phyloP scores from a whole-genome alignment of 2,113 vertebrate genomes.

The Cheilinus undulatus region DNA sequence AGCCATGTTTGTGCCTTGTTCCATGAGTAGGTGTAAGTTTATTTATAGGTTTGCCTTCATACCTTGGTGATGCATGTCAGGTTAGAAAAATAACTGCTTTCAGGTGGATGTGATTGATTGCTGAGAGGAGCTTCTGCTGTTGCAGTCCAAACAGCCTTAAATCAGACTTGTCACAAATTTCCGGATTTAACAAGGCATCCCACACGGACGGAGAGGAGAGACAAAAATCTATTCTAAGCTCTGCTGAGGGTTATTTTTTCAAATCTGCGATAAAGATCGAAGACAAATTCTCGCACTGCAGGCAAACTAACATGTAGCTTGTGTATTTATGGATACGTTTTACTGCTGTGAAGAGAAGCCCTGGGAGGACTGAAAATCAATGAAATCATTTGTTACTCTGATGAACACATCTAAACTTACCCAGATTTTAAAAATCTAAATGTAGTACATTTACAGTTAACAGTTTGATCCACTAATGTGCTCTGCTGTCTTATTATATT shows the following conservation, averaged over 20 bases:
- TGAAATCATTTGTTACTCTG: too few species aligned
- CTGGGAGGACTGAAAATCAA: neutral
- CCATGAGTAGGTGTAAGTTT: constrained; percentile 59
- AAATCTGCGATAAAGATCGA: constrained; percentile 59
- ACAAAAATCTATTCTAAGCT: constrained; percentile 59
- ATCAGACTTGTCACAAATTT: constrained; percentile 84
- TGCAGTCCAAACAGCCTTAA: constrained; percentile 85
- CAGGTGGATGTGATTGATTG: constrained; percentile 83
- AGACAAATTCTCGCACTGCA: constrained; percentile 24
- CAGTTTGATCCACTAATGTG: too few species aligned
- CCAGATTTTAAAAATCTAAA: too few species aligned
- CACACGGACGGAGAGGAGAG: constrained; percentile 22
- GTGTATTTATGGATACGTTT: constrained; percentile 27
- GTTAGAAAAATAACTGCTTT: constrained; percentile 85
- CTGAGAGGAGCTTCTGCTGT: constrained; percentile 81
- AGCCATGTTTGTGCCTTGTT: constrained; percentile 25
- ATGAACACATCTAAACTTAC: too few species aligned
- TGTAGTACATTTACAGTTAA: too few species aligned
- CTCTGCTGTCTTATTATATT: neutral
- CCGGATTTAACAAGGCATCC: constrained; percentile 78
- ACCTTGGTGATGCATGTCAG: constrained; percentile 73
- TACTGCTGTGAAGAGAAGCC: neutral
- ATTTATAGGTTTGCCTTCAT: constrained; percentile 80
- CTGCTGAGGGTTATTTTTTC: constrained; percentile 40
- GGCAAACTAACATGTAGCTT: constrained; percentile 30